These are phyloP conservation scores for Diacarnus erythraeanus DNA, from an alignment of 37 sponge, comb jelly and placozoan species.

Conservation along the genomic window DNA sequence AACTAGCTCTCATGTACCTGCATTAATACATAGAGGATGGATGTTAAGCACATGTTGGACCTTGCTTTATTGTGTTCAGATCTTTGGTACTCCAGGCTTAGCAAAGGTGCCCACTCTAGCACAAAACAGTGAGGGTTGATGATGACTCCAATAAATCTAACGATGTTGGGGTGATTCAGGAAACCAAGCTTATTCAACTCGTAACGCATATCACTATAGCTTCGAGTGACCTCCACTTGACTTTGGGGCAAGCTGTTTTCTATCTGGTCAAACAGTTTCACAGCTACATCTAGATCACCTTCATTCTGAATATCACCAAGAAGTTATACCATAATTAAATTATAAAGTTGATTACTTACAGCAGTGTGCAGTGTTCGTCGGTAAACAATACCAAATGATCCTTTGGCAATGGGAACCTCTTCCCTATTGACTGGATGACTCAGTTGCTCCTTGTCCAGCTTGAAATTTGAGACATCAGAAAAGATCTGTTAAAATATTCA, in stretches of 20 bases:
- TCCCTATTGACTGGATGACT: slow-evolving; percentile 20
- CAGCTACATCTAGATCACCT: slow-evolving; percentile 38
- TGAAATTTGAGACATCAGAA: slow-evolving; percentile 44
- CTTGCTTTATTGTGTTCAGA: neutral
- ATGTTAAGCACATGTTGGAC: slow-evolving; percentile 17
- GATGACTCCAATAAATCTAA: slow-evolving; percentile 58
- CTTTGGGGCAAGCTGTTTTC: slow-evolving; percentile 14
- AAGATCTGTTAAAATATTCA: too few species aligned
- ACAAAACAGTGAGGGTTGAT: slow-evolving; percentile 68
- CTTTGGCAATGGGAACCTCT: slow-evolving; percentile 6
- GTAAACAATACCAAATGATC: slow-evolving; percentile 43
- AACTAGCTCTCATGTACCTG: slow-evolving; percentile 22
- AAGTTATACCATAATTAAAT: too few species aligned
- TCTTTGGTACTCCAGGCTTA: slow-evolving; percentile 52
- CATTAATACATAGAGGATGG: slow-evolving; percentile 21
- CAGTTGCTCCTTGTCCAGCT: slow-evolving; percentile 31
- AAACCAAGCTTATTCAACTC: slow-evolving; percentile 63
- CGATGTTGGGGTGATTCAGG: slow-evolving; percentile 57
- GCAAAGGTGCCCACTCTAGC: slow-evolving; percentile 78
- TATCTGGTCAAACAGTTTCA: slow-evolving; percentile 42
- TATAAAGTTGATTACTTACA: neutral
- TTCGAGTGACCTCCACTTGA: slow-evolving; percentile 33
- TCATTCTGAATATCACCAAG: too few species aligned
- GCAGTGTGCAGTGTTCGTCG: slow-evolving; percentile 8
- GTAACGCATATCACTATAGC: slow-evolving; percentile 68